Evolutionary conservation across 2,888 invertebrate species (phyloP), one percentile per base, ranked within the genome.

Genomic region (Gandaritis pyraliata): DNA sequence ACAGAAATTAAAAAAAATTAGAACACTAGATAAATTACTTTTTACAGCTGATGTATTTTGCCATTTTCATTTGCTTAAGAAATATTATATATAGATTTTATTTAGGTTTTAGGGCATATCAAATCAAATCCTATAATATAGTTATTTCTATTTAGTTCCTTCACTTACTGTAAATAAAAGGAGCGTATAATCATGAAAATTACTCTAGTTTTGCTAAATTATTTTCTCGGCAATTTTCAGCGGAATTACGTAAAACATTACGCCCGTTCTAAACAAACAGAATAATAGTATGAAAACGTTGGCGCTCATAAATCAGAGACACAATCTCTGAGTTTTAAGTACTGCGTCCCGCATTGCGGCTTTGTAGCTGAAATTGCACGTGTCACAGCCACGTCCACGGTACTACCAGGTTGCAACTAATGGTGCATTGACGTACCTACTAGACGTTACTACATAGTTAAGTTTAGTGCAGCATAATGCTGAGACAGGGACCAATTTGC

Each of bases 261-360:
- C 29, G 43, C 52, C 59, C 46, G 30, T 55, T 64, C 64, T 59
- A 64, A 64, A 64, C 64, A 56, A 65, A 56, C 64, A 51, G 52
- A 62, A 68, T 66, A 62, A 68, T 66, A 52, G 63, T 66, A 69
- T 64, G 63, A 61, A 59, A 67, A 64, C 61, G 64, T 49, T 63
- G 64, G 41, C 59, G 45, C 53, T 41, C 68, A 66, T 72, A 74
- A 74, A 75, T 76, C 73, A 72, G 66, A 48, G 4, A 45, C 45
- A 49, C 64, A 70, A 68, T 68, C 71, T 70, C 70, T 56, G 70
- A 65, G 73, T 74, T 80, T 80, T 77, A 78, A 81, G 80, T 73
- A 74, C 76, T 66, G 68, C 66, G 69, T 69, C 75, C 86, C 85
- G 87, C 88, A 88, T 68, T 88, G 88, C 87, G 83, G 87, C 71